Conservation (phyloP, 2,888 invertebrate species). For the Drosophila eohydei region DNA sequence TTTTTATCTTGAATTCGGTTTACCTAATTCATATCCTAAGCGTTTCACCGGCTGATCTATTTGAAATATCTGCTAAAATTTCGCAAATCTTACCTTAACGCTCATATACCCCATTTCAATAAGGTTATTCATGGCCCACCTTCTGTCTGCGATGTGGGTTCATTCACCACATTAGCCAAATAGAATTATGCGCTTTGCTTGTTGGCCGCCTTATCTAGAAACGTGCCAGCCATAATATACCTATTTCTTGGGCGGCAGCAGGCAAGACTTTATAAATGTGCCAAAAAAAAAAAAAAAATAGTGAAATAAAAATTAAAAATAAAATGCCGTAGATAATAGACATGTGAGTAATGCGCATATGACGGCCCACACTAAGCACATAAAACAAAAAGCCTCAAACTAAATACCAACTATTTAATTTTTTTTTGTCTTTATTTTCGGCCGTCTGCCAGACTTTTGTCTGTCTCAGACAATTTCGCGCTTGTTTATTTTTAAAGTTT, state of each 20-base stretch:
- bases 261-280: conserved; percentile 40
- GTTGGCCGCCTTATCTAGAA: conserved; percentile 68
- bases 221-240: conserved; percentile 54
- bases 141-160: conserved; percentile 60
- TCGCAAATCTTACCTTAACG: neutral
- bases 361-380: conserved; percentile 12
- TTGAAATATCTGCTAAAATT: neutral
- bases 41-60: neutral
- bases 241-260: conserved; percentile 43
- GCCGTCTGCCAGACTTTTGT: conserved; percentile 29
- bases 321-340: conserved; percentile 31
- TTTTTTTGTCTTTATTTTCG: conserved; percentile 25
- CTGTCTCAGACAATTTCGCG: conserved; percentile 57
- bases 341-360: conserved; percentile 41
- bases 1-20: no score
- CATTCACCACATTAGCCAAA: conserved; percentile 49
- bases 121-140: conserved; percentile 22
- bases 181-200: conserved; percentile 35
- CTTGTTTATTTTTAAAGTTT: conserved; percentile 71
- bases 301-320: conserved; percentile 9
- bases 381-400: conserved; percentile 16
- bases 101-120: neutral
- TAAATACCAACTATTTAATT: conserved; percentile 17
- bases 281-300: conserved; percentile 8
- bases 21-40: no score